phyloP scores from a whole-genome alignment of 1,140 invertebrate species.

The Apis mellifera region DNA sequence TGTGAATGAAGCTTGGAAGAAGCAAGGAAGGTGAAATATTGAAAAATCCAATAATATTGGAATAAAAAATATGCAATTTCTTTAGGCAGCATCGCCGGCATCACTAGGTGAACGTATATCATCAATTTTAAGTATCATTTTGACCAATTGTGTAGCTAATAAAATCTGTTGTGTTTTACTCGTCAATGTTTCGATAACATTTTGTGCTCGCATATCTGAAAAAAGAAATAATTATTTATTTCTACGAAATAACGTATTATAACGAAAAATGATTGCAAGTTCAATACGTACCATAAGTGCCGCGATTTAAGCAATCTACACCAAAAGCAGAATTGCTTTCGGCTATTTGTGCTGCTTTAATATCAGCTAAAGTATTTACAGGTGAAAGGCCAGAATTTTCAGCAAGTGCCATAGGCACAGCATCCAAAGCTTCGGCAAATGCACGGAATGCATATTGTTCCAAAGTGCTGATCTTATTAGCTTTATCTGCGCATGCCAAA shows the following conservation, averaged over 20 bases:
- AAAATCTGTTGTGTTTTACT: slow-evolving; percentile 99
- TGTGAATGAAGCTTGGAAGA: slow-evolving; percentile 50
- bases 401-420: slow-evolving; percentile 96
- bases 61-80: not conserved
- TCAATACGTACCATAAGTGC: slow-evolving; percentile 85
- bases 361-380: slow-evolving; percentile 94
- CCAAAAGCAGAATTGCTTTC: slow-evolving; percentile 95
- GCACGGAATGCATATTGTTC: slow-evolving; percentile 99
- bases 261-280: not conserved
- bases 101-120: slow-evolving; percentile 94
- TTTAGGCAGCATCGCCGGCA: slow-evolving; percentile 51
- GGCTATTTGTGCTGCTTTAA: slow-evolving; percentile 94
- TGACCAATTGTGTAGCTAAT: slow-evolving; percentile 97
- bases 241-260: not conserved
- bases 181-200: slow-evolving; percentile 98
- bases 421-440: slow-evolving; percentile 97
- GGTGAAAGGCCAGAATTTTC: slow-evolving; percentile 98
- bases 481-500: slow-evolving; percentile 92
- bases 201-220: slow-evolving; percentile 97
- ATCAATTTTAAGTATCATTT: slow-evolving; percentile 99
- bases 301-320: slow-evolving; percentile 96
- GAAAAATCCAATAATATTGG: slow-evolving; percentile 20
- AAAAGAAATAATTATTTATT: slow-evolving; percentile 66
- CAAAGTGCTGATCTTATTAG: slow-evolving; percentile 95
- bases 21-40: slow-evolving; percentile 19